Conservation (phyloP, 2,888 invertebrate genomes). For the Drosophila merina region DNA sequence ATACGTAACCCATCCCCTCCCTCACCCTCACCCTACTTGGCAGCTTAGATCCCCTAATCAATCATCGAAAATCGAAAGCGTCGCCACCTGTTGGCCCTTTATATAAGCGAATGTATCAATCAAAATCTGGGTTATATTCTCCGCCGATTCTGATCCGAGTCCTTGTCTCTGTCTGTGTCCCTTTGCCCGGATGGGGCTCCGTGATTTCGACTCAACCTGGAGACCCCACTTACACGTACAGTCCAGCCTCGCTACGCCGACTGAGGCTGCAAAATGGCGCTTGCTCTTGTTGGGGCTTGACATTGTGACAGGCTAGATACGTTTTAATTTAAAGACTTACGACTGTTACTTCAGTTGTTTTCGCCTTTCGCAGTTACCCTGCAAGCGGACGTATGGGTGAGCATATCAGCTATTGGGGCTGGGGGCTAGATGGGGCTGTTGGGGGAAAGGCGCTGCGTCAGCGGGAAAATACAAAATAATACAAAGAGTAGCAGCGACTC, state of each 20-base stretch:
- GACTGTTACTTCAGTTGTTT: conserved; percentile 33
- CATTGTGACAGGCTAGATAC: too few species aligned
- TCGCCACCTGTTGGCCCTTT: conserved; percentile 31
- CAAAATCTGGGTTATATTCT: conserved; percentile 22
- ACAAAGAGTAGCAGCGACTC: conserved; percentile 1
- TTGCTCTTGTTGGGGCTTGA: too few species aligned
- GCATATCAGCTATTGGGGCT: not conserved
- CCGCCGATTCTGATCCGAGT: too few species aligned
- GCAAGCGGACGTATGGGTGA: conserved; percentile 7
- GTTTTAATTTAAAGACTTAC: not conserved
- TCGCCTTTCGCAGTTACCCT: conserved; percentile 40
- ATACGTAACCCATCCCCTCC: not conserved
- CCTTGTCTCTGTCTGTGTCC: too few species aligned
- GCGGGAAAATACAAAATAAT: conserved; percentile 66
- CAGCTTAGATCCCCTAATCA: conserved; percentile 2
- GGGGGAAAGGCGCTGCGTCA: conserved; percentile 60
- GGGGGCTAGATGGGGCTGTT: not conserved
- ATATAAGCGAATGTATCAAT: conserved; percentile 21
- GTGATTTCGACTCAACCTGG: conserved; percentile 10
- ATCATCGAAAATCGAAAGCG: conserved; percentile 23
- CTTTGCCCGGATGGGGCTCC: conserved; percentile 1
- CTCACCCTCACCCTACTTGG: not conserved
- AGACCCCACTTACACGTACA: not conserved
- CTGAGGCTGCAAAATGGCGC: too few species aligned
- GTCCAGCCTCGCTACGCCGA: not conserved